phyloP scores from a whole-genome alignment of 2,888 invertebrate genomes.

The Timandra comae region DNA sequence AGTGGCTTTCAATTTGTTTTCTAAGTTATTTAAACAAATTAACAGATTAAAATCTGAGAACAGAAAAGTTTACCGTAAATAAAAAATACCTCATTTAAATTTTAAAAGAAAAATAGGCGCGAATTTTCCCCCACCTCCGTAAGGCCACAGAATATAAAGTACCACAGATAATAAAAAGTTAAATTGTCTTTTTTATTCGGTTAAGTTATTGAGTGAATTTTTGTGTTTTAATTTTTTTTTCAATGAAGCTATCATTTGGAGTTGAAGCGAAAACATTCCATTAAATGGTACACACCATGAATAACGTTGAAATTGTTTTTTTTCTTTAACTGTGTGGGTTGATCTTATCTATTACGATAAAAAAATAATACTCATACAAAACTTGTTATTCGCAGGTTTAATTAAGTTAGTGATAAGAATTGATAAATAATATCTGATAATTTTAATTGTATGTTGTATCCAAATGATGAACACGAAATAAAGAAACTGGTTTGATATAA shows the following conservation, averaged over 20 bases:
- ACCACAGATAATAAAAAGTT: neutral
- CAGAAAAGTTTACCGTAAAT: too few species aligned
- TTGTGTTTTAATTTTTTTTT: conserved; percentile 25
- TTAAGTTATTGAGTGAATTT: conserved; percentile 24
- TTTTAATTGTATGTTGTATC: conserved; percentile 78
- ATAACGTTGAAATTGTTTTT: conserved; percentile 34
- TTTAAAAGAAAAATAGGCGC: too few species aligned
- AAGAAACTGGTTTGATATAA: conserved; percentile 74
- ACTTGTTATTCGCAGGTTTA: conserved; percentile 71
- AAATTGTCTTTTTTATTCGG: conserved; percentile 3
- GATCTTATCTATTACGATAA: conserved; percentile 16
- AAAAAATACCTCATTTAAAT: too few species aligned
- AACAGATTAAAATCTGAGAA: too few species aligned
- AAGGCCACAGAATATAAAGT: too few species aligned
- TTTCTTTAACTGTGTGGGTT: conserved; percentile 25
- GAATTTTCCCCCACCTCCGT: too few species aligned
- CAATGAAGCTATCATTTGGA: conserved; percentile 6
- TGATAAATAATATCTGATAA: conserved; percentile 76
- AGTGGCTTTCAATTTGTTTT: too few species aligned
- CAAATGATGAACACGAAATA: conserved; percentile 76
- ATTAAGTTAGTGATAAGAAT: conserved; percentile 73
- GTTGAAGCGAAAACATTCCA: conserved; percentile 42
- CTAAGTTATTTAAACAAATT: too few species aligned
- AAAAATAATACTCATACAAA: conserved; percentile 46
- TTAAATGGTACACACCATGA: conserved; percentile 26